Conservation (phyloP, 92 coral and sea anemone genomes). For the Scolanthus callimorphus region DNA sequence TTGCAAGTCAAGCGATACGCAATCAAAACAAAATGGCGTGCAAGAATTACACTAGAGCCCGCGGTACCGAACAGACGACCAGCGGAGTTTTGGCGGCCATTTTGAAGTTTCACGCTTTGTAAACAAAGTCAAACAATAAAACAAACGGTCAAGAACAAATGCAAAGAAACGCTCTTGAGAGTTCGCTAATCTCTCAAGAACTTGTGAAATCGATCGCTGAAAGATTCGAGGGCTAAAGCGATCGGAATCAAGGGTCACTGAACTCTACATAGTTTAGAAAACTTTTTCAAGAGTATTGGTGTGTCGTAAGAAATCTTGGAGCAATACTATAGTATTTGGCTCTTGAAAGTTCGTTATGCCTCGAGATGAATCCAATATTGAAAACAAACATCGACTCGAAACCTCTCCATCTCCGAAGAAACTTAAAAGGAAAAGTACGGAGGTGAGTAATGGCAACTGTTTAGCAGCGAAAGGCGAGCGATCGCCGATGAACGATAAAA, state of each 20-base stretch:
- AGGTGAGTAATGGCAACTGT: too few relatives aligned
- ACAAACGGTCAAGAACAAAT: not conserved
- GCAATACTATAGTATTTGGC: too few relatives aligned
- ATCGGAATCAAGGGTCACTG: too few relatives aligned
- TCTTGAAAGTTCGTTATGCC: not conserved
- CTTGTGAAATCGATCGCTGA: too few relatives aligned
- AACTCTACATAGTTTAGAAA: constrained; percentile 33
- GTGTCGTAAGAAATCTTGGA: too few relatives aligned
- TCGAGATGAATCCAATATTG: not conserved
- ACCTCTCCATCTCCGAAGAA: constrained; percentile 8
- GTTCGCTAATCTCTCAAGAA: too few relatives aligned
- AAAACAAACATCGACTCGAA: not conserved
- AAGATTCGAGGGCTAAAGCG: too few relatives aligned
- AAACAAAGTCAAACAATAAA: not conserved
- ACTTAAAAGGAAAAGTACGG: constrained; percentile 38
- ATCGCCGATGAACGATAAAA: too few relatives aligned
- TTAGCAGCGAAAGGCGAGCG: too few relatives aligned
- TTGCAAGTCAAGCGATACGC: too few relatives aligned
- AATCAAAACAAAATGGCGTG: not conserved
- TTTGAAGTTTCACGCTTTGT: constrained; percentile 20
- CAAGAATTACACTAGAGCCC: not conserved
- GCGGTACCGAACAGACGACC: not conserved
- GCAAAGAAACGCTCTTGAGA: not conserved
- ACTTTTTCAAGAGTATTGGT: constrained; percentile 24
- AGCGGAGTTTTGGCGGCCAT: constrained; percentile 36